Evolutionary conservation across 2,797 vertebrate genomes (phyloP).

Genomic region (Perdix hodgsoniae): DNA sequence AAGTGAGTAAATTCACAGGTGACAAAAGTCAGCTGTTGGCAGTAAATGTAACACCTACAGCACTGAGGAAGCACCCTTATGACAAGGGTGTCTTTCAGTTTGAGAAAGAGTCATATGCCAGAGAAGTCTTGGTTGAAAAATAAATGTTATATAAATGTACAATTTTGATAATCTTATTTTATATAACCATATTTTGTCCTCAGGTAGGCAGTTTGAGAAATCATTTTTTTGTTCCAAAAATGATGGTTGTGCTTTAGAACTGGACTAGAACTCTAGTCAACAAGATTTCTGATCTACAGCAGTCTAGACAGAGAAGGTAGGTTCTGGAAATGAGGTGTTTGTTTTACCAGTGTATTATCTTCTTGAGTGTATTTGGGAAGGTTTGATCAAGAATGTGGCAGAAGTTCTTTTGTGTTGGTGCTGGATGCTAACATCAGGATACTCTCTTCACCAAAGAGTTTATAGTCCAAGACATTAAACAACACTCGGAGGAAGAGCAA

Average conservation of each 20-base stretch:
- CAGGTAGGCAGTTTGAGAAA: not conserved
- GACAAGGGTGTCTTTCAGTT: not conserved
- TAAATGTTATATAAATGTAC: not conserved
- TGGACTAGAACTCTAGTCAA: not conserved
- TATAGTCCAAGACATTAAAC: not conserved
- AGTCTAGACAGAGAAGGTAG: not conserved
- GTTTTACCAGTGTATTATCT: not conserved
- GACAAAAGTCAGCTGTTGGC: not conserved
- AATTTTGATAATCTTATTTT: not conserved
- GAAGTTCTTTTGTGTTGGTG: rapidly evolving
- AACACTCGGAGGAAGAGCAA: not conserved
- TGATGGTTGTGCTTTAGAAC: not conserved
- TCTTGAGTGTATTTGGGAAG: not conserved
- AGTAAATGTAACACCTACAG: not conserved
- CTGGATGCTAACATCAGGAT: not conserved
- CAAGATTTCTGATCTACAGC: not conserved
- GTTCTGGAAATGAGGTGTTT: rapidly evolving
- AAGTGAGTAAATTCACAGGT: not conserved
- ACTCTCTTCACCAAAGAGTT: not conserved
- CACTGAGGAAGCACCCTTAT: not conserved
- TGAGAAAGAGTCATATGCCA: not conserved
- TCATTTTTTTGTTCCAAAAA: not conserved
- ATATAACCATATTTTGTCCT: not conserved
- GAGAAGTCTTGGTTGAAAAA: not conserved
- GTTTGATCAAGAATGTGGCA: not conserved